Percentiles rank a stretch among this genome's conserved stretches.
phyloP scores from a whole-genome alignment of 2,888 invertebrate species.

The Exocentrus adspersus region DNA sequence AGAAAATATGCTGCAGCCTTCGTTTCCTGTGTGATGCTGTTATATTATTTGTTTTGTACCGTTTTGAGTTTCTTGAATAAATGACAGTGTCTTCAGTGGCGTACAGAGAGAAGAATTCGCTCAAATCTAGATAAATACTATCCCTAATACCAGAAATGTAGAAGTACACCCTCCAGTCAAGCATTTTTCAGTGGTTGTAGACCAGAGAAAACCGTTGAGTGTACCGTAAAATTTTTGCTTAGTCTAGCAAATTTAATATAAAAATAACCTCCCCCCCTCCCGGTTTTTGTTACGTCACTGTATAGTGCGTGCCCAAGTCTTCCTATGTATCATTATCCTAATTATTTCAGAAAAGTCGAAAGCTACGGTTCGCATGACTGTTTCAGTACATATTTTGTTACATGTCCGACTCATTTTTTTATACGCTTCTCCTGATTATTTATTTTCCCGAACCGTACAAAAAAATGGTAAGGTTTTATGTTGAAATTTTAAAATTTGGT shows the following conservation, averaged over 20 bases:
- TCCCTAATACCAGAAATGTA: no score
- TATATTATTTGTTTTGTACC: slow-evolving; percentile 1
- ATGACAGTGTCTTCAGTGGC: neutral
- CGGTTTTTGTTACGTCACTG: slow-evolving; percentile 14
- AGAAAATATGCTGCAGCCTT: slow-evolving; percentile 3
- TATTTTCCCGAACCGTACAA: slow-evolving; percentile 14
- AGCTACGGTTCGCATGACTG: slow-evolving; percentile 36
- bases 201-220: neutral
- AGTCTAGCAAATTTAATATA: neutral
- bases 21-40: slow-evolving; percentile 13
- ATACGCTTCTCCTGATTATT: slow-evolving; percentile 16
- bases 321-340: slow-evolving; percentile 46
- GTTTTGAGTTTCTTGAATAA: slow-evolving; percentile 5
- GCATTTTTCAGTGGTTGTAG: no score
- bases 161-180: no score
- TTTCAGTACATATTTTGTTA: slow-evolving; percentile 29
- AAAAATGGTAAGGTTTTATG: slow-evolving; percentile 12
- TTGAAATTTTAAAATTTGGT: slow-evolving; percentile 2
- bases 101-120: neutral
- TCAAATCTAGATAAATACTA: no score
- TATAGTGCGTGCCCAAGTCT: slow-evolving; percentile 35
- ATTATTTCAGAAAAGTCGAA: slow-evolving; percentile 47
- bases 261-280: neutral
- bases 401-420: slow-evolving; percentile 22
- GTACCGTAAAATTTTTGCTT: neutral